A percentile compares a stretch with the other conserved stretches of the same genome.
Conservation (phyloP, 2,888 invertebrate genomes). For the Artemia sinica region DNA sequence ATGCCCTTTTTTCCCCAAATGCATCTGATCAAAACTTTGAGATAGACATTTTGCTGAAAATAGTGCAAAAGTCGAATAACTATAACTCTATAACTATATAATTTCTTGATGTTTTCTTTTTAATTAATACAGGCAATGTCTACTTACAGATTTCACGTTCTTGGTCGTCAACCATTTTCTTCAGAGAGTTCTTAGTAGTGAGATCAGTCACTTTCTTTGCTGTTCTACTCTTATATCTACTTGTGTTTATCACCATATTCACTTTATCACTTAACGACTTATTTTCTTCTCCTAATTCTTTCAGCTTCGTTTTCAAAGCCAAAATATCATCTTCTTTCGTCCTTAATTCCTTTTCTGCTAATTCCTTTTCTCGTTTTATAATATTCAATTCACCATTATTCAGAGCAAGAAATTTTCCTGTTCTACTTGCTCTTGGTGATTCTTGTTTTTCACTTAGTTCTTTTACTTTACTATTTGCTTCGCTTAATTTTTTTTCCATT, state of each 20-base stretch:
- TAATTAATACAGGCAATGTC: neutral
- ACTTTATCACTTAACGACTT: slow-evolving; percentile 45
- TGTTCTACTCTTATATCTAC: slow-evolving; percentile 48
- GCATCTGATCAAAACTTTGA: too few relatives aligned
- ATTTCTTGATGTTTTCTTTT: too few relatives aligned
- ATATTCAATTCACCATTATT: slow-evolving; percentile 19
- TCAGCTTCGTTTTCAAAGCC: slow-evolving; percentile 40
- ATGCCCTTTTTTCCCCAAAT: too few relatives aligned
- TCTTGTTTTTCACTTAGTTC: slow-evolving; percentile 23
- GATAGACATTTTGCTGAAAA: too few relatives aligned
- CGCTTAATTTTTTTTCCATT: slow-evolving; percentile 45
- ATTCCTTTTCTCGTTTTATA: slow-evolving; percentile 33
- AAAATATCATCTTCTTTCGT: slow-evolving; percentile 59
- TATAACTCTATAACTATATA: too few relatives aligned
- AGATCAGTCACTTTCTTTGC: slow-evolving; percentile 54
- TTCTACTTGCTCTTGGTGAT: slow-evolving; percentile 20
- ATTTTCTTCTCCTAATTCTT: slow-evolving; percentile 42
- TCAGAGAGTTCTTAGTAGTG: slow-evolving; percentile 52
- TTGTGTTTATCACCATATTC: slow-evolving; percentile 46
- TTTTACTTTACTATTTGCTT: slow-evolving; percentile 33
- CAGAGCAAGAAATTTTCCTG: slow-evolving; percentile 24
- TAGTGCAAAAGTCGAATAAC: too few relatives aligned
- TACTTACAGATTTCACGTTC: slow-evolving; percentile 60
- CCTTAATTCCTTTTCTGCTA: slow-evolving; percentile 51
- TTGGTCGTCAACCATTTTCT: slow-evolving; percentile 66